These are phyloP conservation scores for Scomberomorus guttatus DNA, from an alignment of 2,797 vertebrate species.

Conservation along the genomic window DNA sequence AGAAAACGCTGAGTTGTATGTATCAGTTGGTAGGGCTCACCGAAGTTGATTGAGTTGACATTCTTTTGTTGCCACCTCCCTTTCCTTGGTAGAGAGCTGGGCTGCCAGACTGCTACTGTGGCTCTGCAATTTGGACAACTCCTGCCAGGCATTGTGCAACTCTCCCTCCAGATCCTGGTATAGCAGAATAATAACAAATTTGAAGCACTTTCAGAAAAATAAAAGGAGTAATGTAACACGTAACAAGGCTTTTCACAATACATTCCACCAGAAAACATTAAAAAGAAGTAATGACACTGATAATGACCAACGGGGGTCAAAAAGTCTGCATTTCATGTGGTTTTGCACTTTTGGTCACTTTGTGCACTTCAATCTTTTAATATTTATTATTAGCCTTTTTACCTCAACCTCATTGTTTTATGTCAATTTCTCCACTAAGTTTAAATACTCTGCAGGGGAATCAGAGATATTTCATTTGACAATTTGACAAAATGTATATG, in stretches of 20 bases:
- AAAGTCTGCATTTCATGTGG: background rate
- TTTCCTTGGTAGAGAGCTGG: conserved; percentile 76
- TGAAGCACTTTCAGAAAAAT: background rate
- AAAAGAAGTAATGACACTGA: background rate
- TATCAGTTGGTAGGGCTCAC: conserved; percentile 61
- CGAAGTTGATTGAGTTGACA: conserved; percentile 72
- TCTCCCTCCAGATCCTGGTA: conserved; percentile 79
- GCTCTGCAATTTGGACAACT: conserved; percentile 69
- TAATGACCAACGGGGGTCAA: background rate
- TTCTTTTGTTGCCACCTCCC: conserved; percentile 70
- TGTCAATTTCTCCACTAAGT: background rate
- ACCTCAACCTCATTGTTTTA: background rate
- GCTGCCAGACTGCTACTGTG: conserved; percentile 58
- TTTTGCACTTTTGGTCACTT: background rate
- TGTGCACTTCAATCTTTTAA: background rate
- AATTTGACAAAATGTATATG: background rate
- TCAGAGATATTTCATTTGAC: background rate
- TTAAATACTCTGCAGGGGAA: background rate
- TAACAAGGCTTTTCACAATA: background rate
- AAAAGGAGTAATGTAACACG: background rate
- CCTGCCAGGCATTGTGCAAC: conserved; percentile 62
- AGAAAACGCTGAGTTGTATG: background rate
- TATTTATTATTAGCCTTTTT: background rate
- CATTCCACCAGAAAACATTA: background rate
- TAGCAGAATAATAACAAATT: conserved; percentile 4